These are phyloP conservation scores for Tokudaia tokunoshimensis DNA, from an alignment of 2,797 vertebrate genomes.

Conservation along the genomic window DNA sequence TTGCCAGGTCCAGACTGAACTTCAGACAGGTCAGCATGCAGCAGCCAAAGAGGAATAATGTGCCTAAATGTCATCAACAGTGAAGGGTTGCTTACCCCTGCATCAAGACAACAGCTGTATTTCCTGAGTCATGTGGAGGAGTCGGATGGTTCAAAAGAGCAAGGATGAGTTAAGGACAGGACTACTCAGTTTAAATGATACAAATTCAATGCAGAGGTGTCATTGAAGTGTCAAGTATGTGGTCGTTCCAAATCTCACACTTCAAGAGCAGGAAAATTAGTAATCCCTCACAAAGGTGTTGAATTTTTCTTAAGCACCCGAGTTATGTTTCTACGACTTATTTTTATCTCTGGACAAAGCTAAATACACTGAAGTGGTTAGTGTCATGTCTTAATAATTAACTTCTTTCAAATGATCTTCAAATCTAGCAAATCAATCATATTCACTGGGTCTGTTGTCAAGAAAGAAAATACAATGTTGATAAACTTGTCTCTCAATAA, in stretches of 20 bases:
- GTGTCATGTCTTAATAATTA: constrained; percentile 1
- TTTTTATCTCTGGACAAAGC: not conserved
- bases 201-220: not conserved
- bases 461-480: constrained; percentile 1
- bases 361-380: not conserved
- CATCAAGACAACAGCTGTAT: not conserved
- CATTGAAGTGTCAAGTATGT: not conserved
- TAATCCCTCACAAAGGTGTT: not conserved
- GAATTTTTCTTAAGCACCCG: not conserved
- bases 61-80: not conserved
- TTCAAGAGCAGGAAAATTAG: not conserved
- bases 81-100: not conserved
- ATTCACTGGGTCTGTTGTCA: not conserved
- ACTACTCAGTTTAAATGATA: not conserved
- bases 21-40: not conserved
- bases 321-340: not conserved
- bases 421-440: not conserved
- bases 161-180: not conserved
- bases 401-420: not conserved
- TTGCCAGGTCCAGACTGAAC: not conserved
- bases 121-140: not conserved
- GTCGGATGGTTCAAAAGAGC: not conserved
- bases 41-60: not conserved
- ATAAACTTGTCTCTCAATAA: constrained; percentile 57
- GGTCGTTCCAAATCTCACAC: not conserved